Conservation (phyloP, 2,888 invertebrate species). For the Trisateles emortualis region DNA sequence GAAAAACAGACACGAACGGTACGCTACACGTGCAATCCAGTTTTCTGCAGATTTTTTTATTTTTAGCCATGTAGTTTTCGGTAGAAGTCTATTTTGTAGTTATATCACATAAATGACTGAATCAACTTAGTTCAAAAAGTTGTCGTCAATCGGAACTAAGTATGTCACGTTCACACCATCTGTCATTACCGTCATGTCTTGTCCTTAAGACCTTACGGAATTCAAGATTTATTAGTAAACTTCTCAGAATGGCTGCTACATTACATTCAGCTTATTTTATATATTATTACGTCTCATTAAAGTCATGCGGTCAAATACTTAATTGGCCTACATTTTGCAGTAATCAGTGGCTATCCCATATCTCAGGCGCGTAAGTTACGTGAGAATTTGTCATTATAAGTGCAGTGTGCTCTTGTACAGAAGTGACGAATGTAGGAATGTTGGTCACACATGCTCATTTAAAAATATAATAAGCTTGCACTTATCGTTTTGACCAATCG, state of each 20-base stretch:
- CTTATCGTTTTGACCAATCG: too few species aligned
- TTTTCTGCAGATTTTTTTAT: too few species aligned
- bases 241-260: slow-evolving; percentile 51
- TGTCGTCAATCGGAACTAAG: background rate
- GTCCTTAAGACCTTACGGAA: slow-evolving; percentile 35
- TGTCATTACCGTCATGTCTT: slow-evolving; percentile 1
- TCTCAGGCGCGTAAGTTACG: slow-evolving; percentile 30
- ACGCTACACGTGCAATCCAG: too few species aligned
- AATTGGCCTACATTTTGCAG: slow-evolving; percentile 67
- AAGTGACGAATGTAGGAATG: too few species aligned
- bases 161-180: background rate
- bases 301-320: slow-evolving; percentile 52
- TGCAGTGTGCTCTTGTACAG: too few species aligned
- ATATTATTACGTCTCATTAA: slow-evolving; percentile 56
- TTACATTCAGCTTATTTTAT: slow-evolving; percentile 48
- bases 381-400: slow-evolving; percentile 26
- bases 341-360: slow-evolving; percentile 39
- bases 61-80: too few species aligned
- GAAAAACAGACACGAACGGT: too few species aligned
- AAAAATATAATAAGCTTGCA: too few species aligned
- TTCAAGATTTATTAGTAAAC: slow-evolving; percentile 49
- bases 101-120: background rate
- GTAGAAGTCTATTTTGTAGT: too few species aligned
- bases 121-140: background rate
- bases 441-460: too few species aligned